Evolutionary conservation across 2,888 invertebrate genomes (phyloP), one percentile per base, ranked within the genome.

Genomic region (Eucera pruinosa): DNA sequence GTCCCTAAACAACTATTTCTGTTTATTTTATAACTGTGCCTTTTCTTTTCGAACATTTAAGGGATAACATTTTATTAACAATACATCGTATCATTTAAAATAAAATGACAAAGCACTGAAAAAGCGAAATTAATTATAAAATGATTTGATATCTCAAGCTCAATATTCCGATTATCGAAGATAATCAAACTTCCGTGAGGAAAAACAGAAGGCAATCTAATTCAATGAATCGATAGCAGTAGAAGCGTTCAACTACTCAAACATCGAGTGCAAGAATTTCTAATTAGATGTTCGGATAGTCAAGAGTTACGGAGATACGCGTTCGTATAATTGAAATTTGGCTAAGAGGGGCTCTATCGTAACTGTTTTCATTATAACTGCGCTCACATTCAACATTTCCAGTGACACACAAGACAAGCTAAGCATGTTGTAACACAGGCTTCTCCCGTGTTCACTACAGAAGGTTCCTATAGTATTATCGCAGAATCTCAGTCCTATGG

Each of bases 321-420:
- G 25, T 41, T n/a, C 18, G 43, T 45, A 7, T 60, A 60, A 60
- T 60, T 60, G 58, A 60, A 60, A 60, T 60, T 20, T 27, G 43
- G 18, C 27, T 30, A 43, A 13, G 0, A 9, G 43, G 9, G 13
- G 18, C 4, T 1, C 15, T 15, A 15, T 0, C 4, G 15, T 43
- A 45, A 60, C 45, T 60, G 58, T 60, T 60, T 60, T 60, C 58
- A 3, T 60, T 60, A 27, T 45, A 60, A 60, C 30, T 45, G 27
- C 58, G n/a, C 43, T 30, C 18, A 45, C 13, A 45, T 43, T 41
- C 13, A 25, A 11, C 27, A 27, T 0, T 25, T 18, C 23, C 18
- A 45, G 36, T 27, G 58, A 30, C 4, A 18, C 11, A 15, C 43
- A 43, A 41, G 41, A 41, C 13, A 60, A 43, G 18, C 18, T 18